Evolutionary conservation across 2,797 vertebrate species (phyloP), one percentile per base, ranked within the genome.

Genomic region (Crypturellus tataupa): DNA sequence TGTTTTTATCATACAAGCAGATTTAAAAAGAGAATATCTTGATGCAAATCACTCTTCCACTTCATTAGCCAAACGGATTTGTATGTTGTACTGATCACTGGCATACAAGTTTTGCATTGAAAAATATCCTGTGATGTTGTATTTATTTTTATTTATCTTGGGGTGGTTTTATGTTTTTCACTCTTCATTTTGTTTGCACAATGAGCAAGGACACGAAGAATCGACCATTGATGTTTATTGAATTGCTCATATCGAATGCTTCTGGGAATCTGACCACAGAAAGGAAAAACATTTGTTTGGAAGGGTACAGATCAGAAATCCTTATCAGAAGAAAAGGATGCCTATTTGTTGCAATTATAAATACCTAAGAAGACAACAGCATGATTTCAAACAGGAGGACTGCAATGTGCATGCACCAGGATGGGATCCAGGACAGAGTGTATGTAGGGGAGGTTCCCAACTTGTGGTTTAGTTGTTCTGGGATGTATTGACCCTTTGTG

Each of bases 171-270:
- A 29, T 88, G 63, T 40, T 94, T 95, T 91, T 75, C 56, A 58
- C 4, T 23, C 46, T 71, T 25, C 77, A 49, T 35, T 44, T 24
- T 77, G 47, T 94, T 84, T 93, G 55, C 68, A 95, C 53, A 89
- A 87, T 47, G 49, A 94, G 1, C 70, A 93, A 85, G 51, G 65
- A 92, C 60, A 89, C 56, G 24, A 69, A 59, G 63, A 88, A 44
- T 65, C 76, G 44, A 88, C 64, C 85, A 6, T 59, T 91, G 40
- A 87, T 82, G 47, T 96, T 97, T 85, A 90, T 94, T 96, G 89
- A 81, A 53, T 80, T 31, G 71, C 42, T 80, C 35, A 80, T 93
- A 75, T 62, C 25, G 92, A 75, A 90, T 73, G 73, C 40, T 79
- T 80, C 58, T 13, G 18, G 5, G 64, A 80, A 72, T 75, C 59